These are phyloP conservation scores for Parnassius smintheus DNA, from an alignment of 2,888 invertebrate genomes.

Conservation along the genomic window DNA sequence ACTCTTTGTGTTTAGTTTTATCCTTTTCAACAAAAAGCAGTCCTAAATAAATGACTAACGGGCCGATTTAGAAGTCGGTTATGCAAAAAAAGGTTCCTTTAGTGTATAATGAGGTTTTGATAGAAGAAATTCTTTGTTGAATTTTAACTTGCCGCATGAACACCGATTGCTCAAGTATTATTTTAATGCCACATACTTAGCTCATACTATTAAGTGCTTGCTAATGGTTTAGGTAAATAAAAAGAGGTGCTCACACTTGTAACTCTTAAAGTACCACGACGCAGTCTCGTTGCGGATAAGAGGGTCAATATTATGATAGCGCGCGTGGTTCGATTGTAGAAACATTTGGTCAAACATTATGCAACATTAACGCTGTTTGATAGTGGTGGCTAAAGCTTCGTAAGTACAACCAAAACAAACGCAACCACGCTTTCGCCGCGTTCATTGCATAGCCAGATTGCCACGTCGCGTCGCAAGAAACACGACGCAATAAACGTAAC, in stretches of 20 bases:
- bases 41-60: constrained; percentile 70
- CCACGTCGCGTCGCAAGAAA: constrained; percentile 46
- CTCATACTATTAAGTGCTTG: constrained; percentile 61
- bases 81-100: constrained; percentile 55
- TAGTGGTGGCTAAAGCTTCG: constrained; percentile 47
- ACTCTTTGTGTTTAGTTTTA: constrained; percentile 66
- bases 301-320: constrained; percentile 79
- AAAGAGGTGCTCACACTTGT: constrained; percentile 60
- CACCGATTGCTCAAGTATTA: constrained; percentile 64
- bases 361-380: constrained; percentile 64
- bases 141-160: constrained; percentile 46
- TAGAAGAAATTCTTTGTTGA: constrained; percentile 56
- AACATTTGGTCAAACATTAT: constrained; percentile 79
- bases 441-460: constrained; percentile 44
- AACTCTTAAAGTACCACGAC: constrained; percentile 64
- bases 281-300: constrained; percentile 68
- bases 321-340: constrained; percentile 64
- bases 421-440: constrained; percentile 56
- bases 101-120: constrained; percentile 60
- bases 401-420: constrained; percentile 50
- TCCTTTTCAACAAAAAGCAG: constrained; percentile 66
- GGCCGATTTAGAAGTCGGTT: constrained; percentile 48
- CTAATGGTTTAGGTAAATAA: constrained; percentile 74
- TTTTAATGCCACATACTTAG: constrained; percentile 59
- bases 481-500: constrained; percentile 56